phyloP scores from a whole-genome alignment of 2,888 invertebrate genomes.

The Mechanitis messenoides region DNA sequence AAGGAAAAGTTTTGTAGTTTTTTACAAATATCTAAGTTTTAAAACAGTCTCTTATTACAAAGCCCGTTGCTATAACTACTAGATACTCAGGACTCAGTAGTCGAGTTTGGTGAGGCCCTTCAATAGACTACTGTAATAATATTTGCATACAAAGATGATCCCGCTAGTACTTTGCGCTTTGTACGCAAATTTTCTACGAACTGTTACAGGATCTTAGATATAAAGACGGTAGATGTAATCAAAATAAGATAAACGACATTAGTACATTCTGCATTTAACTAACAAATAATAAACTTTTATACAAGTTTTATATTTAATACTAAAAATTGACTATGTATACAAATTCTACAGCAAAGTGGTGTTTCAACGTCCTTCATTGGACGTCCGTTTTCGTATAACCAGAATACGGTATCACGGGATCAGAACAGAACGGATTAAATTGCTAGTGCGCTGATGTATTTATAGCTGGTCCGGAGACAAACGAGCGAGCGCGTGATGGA shows the following conservation, averaged over 20 bases:
- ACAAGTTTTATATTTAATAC: background rate
- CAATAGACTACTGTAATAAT: slow-evolving; percentile 62
- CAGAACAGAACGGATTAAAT: slow-evolving; percentile 73
- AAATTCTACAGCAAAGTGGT: slow-evolving; percentile 1
- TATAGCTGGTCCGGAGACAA: slow-evolving; percentile 74
- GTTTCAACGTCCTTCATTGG: slow-evolving; percentile 13
- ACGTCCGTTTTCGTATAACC: slow-evolving; percentile 23
- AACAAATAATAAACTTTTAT: no score
- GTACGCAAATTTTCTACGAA: slow-evolving; percentile 56
- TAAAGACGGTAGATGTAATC: slow-evolving; percentile 29
- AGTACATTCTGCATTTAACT: no score
- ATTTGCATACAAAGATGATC: slow-evolving; percentile 68
- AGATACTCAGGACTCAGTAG: slow-evolving; percentile 45
- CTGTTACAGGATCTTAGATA: slow-evolving; percentile 40
- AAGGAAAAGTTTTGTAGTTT: slow-evolving; percentile 36
- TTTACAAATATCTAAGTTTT: slow-evolving; percentile 42
- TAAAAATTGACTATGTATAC: background rate
- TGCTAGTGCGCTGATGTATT: slow-evolving; percentile 76
- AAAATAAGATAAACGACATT: slow-evolving; percentile 24
- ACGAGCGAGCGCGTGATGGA: slow-evolving; percentile 73
- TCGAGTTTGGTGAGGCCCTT: slow-evolving; percentile 55
- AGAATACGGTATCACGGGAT: slow-evolving; percentile 45
- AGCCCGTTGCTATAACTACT: slow-evolving; percentile 39
- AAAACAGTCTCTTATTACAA: slow-evolving; percentile 47
- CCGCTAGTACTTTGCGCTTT: slow-evolving; percentile 53